phyloP scores from a whole-genome alignment of 2,797 vertebrate genomes.

The Cyclopterus lumpus region DNA sequence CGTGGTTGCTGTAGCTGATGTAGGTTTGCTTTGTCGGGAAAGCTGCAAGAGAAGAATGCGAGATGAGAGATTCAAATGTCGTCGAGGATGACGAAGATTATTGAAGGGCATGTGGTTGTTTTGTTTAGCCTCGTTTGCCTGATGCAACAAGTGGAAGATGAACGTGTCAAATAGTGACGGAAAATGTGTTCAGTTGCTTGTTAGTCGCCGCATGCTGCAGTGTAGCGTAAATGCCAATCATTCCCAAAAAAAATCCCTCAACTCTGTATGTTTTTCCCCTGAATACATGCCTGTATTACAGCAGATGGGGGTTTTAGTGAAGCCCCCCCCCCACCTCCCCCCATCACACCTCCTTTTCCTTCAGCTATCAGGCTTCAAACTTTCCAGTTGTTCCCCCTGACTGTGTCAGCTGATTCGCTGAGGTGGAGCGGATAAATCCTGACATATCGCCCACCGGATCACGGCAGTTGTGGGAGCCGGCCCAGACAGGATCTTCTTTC shows the following conservation, averaged over 20 bases:
- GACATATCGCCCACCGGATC: slow-evolving; percentile 74
- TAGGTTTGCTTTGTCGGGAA: slow-evolving; percentile 98
- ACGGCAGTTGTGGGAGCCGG: slow-evolving; percentile 48
- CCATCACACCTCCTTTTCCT: slow-evolving; percentile 5
- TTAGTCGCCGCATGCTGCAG: neutral
- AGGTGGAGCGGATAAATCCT: slow-evolving; percentile 78
- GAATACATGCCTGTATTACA: slow-evolving; percentile 11
- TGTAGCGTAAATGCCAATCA: neutral
- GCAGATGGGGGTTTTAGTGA: slow-evolving; percentile 14
- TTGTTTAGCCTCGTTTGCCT: slow-evolving; percentile 3
- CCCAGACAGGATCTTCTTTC: slow-evolving; percentile 51
- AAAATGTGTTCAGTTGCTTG: neutral
- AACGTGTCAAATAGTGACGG: slow-evolving; percentile 18
- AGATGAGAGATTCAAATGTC: slow-evolving; percentile 20
- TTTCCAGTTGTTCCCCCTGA: slow-evolving; percentile 61
- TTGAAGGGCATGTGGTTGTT: neutral
- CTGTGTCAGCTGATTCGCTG: slow-evolving; percentile 68
- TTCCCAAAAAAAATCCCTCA: neutral
- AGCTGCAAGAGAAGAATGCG: slow-evolving; percentile 82
- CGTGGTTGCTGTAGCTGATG: slow-evolving; percentile 99
- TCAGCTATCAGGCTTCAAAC: slow-evolving; percentile 59
- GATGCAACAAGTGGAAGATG: neutral
- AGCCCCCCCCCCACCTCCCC: neutral
- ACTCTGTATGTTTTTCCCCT: neutral
- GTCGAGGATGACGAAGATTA: slow-evolving; percentile 14